Percentiles rank a stretch among this genome's conserved stretches.
Conservation (phyloP, 1,140 invertebrate species). For the Heliothis subflexa region DNA sequence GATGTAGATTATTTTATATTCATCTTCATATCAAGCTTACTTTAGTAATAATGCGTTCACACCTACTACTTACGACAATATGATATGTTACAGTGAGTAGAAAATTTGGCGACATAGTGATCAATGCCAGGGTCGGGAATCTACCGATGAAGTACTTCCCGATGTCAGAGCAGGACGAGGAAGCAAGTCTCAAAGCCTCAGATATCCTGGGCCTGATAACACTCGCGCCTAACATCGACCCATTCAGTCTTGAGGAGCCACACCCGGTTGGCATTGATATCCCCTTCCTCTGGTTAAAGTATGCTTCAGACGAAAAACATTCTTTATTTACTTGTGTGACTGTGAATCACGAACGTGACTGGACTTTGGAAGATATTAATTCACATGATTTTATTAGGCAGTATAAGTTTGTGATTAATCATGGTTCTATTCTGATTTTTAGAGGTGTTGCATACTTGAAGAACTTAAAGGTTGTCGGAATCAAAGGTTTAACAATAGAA, state of each 20-base stretch:
- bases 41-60: too few relatives aligned
- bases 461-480: background rate
- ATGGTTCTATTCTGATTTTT: background rate
- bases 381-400: too few relatives aligned
- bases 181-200: background rate
- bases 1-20: too few relatives aligned
- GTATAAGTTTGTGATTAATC: background rate
- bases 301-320: background rate
- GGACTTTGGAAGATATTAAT: too few relatives aligned
- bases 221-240: slow-evolving; percentile 7
- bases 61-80: background rate
- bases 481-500: background rate
- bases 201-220: background rate
- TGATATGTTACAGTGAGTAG: background rate
- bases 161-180: background rate
- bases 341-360: too few relatives aligned
- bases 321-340: too few relatives aligned
- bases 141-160: background rate
- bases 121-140: background rate
- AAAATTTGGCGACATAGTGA: background rate
- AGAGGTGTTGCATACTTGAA: background rate
- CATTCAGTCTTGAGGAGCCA: background rate
- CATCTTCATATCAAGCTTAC: too few relatives aligned
- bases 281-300: background rate
- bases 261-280: background rate